phyloP scores from a whole-genome alignment of 2,113 vertebrate genomes.

The Carettochelys insculpta region DNA sequence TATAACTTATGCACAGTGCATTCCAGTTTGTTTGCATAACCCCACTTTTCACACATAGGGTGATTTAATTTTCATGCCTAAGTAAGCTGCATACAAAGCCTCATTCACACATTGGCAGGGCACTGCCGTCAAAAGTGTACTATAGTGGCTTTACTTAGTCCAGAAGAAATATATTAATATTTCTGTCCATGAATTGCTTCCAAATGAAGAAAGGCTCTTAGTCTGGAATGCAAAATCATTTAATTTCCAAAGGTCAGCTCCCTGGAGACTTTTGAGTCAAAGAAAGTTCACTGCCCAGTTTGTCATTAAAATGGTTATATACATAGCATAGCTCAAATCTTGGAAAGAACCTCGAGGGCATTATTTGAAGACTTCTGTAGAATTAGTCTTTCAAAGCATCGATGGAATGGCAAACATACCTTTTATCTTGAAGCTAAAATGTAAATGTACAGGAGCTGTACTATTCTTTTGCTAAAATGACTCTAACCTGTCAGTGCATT shows the following conservation, averaged over 20 bases:
- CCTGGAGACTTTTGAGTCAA: not conserved
- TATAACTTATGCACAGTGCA: not conserved
- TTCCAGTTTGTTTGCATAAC: not conserved
- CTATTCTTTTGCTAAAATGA: not conserved
- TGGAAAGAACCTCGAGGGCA: not conserved
- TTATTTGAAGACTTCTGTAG: not conserved
- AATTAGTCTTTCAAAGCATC: not conserved
- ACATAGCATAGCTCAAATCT: not conserved
- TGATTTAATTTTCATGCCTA: not conserved
- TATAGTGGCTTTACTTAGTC: not conserved
- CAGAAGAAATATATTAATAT: not conserved
- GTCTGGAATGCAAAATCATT: not conserved
- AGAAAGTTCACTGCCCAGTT: not conserved
- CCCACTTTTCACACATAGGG: not conserved
- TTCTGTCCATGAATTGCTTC: not conserved
- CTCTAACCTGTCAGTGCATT: not conserved
- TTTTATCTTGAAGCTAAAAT: not conserved
- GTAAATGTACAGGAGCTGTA: not conserved
- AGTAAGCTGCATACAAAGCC: not conserved
- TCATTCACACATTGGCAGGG: not conserved
- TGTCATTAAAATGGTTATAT: not conserved
- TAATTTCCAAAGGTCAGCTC: not conserved
- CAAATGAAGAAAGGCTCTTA: not conserved
- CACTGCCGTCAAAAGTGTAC: not conserved
- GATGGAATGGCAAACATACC: accelerated